These are phyloP conservation scores for Dynastes grantii DNA, from an alignment of 2,888 invertebrate species.

Conservation along the genomic window DNA sequence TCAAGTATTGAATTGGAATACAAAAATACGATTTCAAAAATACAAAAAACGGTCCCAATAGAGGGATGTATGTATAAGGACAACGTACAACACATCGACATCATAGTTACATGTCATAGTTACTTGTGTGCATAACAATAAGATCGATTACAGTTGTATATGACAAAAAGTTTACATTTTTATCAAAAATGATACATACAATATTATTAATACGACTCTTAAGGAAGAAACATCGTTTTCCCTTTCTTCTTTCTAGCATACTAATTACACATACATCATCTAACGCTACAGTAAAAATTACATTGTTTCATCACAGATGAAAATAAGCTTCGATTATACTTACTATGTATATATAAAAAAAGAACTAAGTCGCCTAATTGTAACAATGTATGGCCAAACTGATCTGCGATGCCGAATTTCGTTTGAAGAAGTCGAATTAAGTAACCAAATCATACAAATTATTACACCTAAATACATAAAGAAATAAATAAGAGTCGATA, in stretches of 20 bases:
- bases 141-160: slow-evolving; percentile 19
- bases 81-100: slow-evolving; percentile 36
- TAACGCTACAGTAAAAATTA: slow-evolving; percentile 53
- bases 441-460: slow-evolving; percentile 17
- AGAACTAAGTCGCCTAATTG: slow-evolving; percentile 46
- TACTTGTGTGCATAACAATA: slow-evolving; percentile 28
- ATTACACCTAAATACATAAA: neutral
- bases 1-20: slow-evolving; percentile 47
- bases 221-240: slow-evolving; percentile 4
- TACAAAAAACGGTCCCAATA: slow-evolving; percentile 39
- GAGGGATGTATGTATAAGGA: slow-evolving; percentile 34
- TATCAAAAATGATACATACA: slow-evolving; percentile 22
- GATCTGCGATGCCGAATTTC: slow-evolving; percentile 40
- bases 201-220: no score
- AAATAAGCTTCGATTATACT: slow-evolving; percentile 53
- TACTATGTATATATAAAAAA: slow-evolving; percentile 26
- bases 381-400: slow-evolving; percentile 49
- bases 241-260: slow-evolving; percentile 31
- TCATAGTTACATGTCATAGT: slow-evolving; percentile 24
- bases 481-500: slow-evolving; percentile 38
- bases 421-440: slow-evolving; percentile 31
- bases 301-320: slow-evolving; percentile 63
- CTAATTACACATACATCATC: slow-evolving; percentile 46
- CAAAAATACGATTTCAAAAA: slow-evolving; percentile 48
- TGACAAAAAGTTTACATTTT: slow-evolving; percentile 10